Percentiles rank a stretch among this genome's conserved stretches.
phyloP scores from a whole-genome alignment of 2,113 vertebrate species.

The Oplegnathus fasciatus region DNA sequence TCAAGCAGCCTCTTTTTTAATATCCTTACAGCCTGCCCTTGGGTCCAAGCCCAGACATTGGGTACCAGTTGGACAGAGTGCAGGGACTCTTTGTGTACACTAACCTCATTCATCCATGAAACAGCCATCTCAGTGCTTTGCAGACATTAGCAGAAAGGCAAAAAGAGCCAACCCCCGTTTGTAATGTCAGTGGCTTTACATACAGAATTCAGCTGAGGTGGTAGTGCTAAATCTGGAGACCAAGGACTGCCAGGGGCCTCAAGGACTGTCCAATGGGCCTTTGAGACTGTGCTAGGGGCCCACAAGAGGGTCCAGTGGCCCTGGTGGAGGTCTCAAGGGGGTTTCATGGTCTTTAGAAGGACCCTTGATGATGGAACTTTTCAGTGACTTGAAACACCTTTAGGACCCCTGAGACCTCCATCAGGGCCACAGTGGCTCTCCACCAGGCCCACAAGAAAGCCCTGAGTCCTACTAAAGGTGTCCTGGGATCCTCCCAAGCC shows the following conservation, averaged over 20 bases:
- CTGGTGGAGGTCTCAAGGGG: background rate
- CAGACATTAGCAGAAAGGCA: slow-evolving; percentile 18
- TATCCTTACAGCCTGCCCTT: slow-evolving; percentile 19
- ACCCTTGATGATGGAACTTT: background rate
- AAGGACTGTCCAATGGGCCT: background rate
- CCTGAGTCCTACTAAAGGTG: too few species aligned
- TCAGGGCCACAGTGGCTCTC: background rate
- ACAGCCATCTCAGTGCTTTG: slow-evolving; percentile 16
- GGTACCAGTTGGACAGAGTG: slow-evolving; percentile 24
- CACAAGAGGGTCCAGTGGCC: background rate
- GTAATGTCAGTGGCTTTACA: background rate
- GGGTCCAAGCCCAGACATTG: slow-evolving; percentile 32
- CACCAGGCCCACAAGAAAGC: background rate
- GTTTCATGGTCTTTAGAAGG: background rate
- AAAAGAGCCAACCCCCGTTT: background rate
- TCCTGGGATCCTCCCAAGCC: too few species aligned
- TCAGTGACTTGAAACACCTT: background rate
- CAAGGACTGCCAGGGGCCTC: background rate
- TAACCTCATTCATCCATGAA: slow-evolving; percentile 40
- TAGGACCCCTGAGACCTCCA: background rate
- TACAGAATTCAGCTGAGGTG: background rate
- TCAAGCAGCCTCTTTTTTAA: slow-evolving; percentile 8
- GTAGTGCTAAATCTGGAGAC: background rate
- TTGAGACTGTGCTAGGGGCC: background rate
- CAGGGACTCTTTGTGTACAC: slow-evolving; percentile 27